These are phyloP conservation scores for Amphiprion ocellaris DNA, from an alignment of 2,113 vertebrate genomes.

Conservation along the genomic window DNA sequence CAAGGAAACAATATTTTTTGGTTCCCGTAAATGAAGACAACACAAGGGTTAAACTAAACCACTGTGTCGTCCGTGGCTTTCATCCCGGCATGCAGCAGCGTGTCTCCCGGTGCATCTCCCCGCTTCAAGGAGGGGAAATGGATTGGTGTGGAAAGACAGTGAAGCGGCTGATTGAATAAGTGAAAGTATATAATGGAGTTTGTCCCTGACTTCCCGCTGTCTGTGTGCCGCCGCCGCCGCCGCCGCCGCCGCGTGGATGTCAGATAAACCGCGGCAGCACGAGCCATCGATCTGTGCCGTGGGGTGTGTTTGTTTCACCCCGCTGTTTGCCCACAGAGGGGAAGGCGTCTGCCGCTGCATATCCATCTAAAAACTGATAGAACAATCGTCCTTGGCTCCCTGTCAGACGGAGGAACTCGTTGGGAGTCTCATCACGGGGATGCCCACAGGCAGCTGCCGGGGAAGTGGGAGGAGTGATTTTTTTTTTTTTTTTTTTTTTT, in stretches of 20 bases:
- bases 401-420: constrained; percentile 54
- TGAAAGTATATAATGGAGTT: constrained; percentile 32
- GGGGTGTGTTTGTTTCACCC: constrained; percentile 43
- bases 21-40: too few species aligned
- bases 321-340: constrained; percentile 33
- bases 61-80: constrained; percentile 38
- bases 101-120: not conserved
- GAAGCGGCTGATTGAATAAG: constrained; percentile 25
- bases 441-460: constrained; percentile 36
- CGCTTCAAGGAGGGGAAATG: constrained; percentile 7
- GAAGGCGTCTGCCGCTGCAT: constrained; percentile 33
- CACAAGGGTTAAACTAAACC: not conserved
- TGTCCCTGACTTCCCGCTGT: constrained; percentile 17
- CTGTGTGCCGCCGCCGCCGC: not conserved
- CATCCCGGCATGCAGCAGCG: not conserved
- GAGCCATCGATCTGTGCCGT: constrained; percentile 41
- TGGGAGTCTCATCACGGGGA: constrained; percentile 61
- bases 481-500: too few species aligned
- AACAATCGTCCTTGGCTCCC: constrained; percentile 31
- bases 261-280: constrained; percentile 16
- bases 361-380: constrained; percentile 40
- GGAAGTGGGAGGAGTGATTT: not conserved
- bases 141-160: constrained; percentile 27
- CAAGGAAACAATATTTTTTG: too few species aligned
- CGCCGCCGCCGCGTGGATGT: not conserved